Base-by-base conservation (phyloP, 2,888 invertebrate genomes). In the Drosophila stalkeri region DNA sequence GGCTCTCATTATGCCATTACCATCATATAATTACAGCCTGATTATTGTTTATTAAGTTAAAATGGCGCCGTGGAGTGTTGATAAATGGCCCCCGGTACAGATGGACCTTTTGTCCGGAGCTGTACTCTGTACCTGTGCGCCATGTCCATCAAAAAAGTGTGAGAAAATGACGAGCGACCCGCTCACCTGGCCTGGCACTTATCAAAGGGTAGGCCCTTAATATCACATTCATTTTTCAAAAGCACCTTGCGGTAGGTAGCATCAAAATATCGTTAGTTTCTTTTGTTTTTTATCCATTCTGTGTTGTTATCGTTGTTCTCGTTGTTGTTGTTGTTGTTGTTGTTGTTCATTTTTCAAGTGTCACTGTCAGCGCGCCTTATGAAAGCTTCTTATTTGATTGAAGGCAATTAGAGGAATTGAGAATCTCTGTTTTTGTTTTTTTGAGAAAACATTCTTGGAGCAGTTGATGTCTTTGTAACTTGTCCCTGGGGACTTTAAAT, bases 31-130 rank as follows among this genome's bases (percentile, higher is more conserved):
- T 86, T 86, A 88, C 81, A 77, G 88, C 72, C 86, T 79, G 83
- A 86, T 86, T 88, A 86, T 87, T 86, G 83, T 86, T 86, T 88
- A 86, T 86, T 83, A 86, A 87, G 81, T 81, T 78, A 81, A 81
- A 83, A 86, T 77, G 79, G 74, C 72, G 80, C 54, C 65, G 52
- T 55, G 54, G 23, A 63, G 68, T 62, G 57, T 77, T 87, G 85
- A 87, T 85, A 81, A 87, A 85, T 81, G 80, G 67, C 64, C 31
- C 3, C 41, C n/a, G n/a, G 65, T 33, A 16, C n/a, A 41, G 12
- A 6, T 3, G 35, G n/a, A n/a, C 39, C 69, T 75, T 77, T 83
- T 76, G 74, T 69, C 52, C 43, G 43, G 52, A n/a, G 70, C 84
- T 86, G 84, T 83, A 81, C 84, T 86, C 84, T 86, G 84, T 83